phyloP scores from a whole-genome alignment of 2,113 vertebrate genomes.

The Syngnathus floridae region DNA sequence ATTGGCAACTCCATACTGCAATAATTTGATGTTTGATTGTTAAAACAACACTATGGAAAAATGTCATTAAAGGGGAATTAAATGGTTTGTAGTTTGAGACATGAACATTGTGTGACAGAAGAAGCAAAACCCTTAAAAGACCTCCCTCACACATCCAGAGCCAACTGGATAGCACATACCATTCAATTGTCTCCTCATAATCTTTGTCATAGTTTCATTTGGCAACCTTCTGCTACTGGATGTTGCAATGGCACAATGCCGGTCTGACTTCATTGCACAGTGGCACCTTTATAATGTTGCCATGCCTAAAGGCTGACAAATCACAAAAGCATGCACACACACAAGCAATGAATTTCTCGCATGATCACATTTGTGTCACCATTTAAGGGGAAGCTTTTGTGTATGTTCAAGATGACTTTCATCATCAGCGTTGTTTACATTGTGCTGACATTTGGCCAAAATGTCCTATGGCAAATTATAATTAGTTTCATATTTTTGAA shows the following conservation, averaged over 20 bases:
- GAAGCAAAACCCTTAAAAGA: too few species aligned
- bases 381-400: conserved; percentile 7
- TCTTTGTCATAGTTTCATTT: neutral
- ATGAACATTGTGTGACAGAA: too few species aligned
- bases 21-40: too few species aligned
- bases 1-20: too few species aligned
- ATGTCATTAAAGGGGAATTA: too few species aligned
- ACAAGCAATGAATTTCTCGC: neutral
- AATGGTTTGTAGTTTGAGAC: too few species aligned
- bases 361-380: neutral
- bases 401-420: conserved; percentile 20
- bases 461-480: too few species aligned
- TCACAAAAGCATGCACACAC: neutral
- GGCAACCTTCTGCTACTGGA: neutral
- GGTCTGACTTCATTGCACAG: neutral
- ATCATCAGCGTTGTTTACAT: conserved; percentile 1
- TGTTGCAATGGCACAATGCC: neutral
- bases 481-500: too few species aligned
- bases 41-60: too few species aligned
- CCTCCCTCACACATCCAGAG: too few species aligned
- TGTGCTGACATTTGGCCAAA: too few species aligned
- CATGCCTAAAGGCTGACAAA: neutral
- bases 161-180: too few species aligned
- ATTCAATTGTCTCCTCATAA: neutral
- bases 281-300: neutral